phyloP scores from a whole-genome alignment of 2,888 invertebrate species.

The Neoaliturus tenellus region DNA sequence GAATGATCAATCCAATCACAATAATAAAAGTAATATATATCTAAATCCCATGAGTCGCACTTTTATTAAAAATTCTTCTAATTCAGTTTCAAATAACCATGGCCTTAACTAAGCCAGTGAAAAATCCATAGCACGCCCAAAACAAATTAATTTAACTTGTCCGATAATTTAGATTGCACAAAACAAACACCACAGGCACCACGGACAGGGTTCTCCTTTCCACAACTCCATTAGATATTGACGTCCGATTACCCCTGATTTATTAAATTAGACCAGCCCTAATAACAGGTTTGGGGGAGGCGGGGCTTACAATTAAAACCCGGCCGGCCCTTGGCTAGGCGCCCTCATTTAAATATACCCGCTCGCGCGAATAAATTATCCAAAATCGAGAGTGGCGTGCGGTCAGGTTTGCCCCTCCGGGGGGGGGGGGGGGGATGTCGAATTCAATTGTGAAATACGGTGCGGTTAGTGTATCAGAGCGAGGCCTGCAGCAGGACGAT shows the following conservation, averaged over 20 bases:
- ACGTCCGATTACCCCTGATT: constrained; percentile 11
- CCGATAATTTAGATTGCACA: neutral
- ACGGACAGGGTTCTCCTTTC: neutral
- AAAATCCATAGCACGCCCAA: too few species aligned
- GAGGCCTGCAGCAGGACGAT: neutral
- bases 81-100: too few species aligned
- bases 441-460: constrained; percentile 29
- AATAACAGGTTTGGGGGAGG: constrained; percentile 26
- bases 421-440: constrained; percentile 22
- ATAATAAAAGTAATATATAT: too few species aligned
- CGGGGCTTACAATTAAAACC: constrained; percentile 17
- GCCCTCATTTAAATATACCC: constrained; percentile 36
- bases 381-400: constrained; percentile 38
- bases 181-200: neutral
- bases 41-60: too few species aligned
- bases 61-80: too few species aligned
- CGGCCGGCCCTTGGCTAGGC: neutral
- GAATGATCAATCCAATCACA: too few species aligned
- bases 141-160: too few species aligned
- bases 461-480: constrained; percentile 25
- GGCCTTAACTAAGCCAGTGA: too few species aligned
- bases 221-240: constrained; percentile 30
- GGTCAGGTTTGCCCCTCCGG: neutral
- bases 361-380: constrained; percentile 17
- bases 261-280: neutral